Evolutionary conservation across 2,113 vertebrate species (phyloP), one percentile per base, ranked within the genome.

Genomic region (Cyanocitta stelleri): DNA sequence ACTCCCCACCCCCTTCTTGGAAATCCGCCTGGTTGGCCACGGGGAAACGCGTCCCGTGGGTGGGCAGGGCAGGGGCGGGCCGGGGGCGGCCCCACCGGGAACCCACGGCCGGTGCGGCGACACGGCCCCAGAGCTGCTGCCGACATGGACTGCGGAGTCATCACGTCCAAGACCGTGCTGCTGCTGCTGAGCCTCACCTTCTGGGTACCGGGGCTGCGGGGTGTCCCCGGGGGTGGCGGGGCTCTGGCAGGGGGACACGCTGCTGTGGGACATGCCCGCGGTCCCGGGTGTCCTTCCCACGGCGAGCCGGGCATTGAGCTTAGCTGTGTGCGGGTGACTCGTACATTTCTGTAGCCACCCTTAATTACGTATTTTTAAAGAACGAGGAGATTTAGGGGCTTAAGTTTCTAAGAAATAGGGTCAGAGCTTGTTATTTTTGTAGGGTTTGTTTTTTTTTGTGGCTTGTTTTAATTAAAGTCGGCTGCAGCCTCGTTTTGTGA

Each of bases 141-240:
- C 13, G 20, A 2, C 6, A 96, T 94, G 93, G 95, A 96, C 24
- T 96, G 95, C 10, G 93, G 90, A 3, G 87, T 96, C 23, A 94
- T 96, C 87, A 91, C 95, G n/a, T 96, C 95, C 48, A 93, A 96
- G 35, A 86, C 18, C 7, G 87, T 96, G 51, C 67, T 96, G 93
- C 87, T 96, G 87, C 67, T 96, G 80, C 90, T 96, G 5, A 94
- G 95, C 71, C 56, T 96, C 62, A 67, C 76, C 56, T 96, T 96
- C 72, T 96, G 95, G 95, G 95, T 96, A 95, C 77, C 2, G 11
- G 3, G 16, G 84, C 13, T 23, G 55, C 55, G 55, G 43, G 85
- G 1, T 6, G 37, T 23, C 26, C 4, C 55, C 19, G 22, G 5
- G n/a, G 73, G 37, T 11, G 35, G 1, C n/a, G 43, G 15, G 41